Conservation (phyloP, 92 coral and sea anemone species). For the Parazoanthus atlanticus region DNA sequence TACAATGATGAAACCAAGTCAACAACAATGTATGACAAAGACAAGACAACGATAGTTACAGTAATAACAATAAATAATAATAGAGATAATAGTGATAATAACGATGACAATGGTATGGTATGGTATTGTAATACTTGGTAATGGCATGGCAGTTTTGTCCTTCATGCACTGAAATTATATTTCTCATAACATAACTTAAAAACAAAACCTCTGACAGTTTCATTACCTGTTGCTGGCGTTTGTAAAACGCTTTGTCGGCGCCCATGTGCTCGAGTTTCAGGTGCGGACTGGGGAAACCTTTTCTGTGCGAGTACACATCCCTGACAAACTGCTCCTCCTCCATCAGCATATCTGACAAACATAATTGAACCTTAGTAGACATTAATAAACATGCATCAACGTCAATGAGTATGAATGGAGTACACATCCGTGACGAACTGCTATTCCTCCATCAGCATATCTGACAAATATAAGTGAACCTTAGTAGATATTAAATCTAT, state of each 20-base stretch:
- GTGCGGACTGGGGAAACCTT: constrained; percentile 97
- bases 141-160: too few species aligned
- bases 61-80: too few species aligned
- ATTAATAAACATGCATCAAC: not conserved
- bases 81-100: too few species aligned
- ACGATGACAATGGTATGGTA: too few species aligned
- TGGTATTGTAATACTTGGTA: too few species aligned
- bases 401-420: not conserved
- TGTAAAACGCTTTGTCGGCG: constrained; percentile 70
- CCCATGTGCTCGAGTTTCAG: constrained; percentile 76
- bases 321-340: constrained; percentile 89
- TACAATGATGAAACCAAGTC: too few species aligned
- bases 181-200: not conserved
- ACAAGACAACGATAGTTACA: too few species aligned
- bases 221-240: constrained; percentile 91
- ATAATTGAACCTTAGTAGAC: not conserved
- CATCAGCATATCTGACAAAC: constrained; percentile 73
- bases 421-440: constrained; percentile 47
- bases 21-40: too few species aligned
- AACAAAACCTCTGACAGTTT: not conserved
- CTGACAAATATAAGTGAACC: constrained; percentile 25
- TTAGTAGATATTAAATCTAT: too few species aligned
- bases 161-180: too few species aligned
- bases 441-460: constrained; percentile 81
- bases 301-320: constrained; percentile 88